These are phyloP conservation scores for Clostera curtula DNA, from an alignment of 2,888 invertebrate genomes.

Conservation along the genomic window DNA sequence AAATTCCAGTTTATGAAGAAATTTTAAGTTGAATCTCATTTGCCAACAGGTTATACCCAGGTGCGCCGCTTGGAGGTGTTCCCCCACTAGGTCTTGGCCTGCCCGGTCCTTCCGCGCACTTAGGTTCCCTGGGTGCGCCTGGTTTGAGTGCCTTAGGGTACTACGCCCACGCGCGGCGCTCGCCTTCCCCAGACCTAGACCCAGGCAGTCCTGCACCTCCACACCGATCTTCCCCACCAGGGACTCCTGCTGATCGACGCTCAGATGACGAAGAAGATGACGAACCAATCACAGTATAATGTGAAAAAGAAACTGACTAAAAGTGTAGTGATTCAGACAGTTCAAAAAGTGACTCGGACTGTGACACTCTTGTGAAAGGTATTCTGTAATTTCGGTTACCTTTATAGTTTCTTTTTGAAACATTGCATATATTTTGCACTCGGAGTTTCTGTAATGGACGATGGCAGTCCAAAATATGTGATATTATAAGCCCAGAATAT, in stretches of 20 bases:
- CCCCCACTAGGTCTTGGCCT: constrained; percentile 76
- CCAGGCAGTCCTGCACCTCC: constrained; percentile 76
- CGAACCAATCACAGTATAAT: constrained; percentile 78
- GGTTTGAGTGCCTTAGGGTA: constrained; percentile 74
- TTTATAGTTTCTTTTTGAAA: constrained; percentile 15
- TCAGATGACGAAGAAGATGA: constrained; percentile 75
- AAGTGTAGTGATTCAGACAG: constrained; percentile 14
- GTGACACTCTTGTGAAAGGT: constrained; percentile 6
- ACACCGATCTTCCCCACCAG: constrained; percentile 50
- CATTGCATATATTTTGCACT: constrained; percentile 19
- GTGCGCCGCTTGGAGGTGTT: constrained; percentile 74
- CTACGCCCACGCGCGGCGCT: constrained; percentile 66
- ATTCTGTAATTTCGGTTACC: constrained; percentile 16
- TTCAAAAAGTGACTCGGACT: constrained; percentile 5
- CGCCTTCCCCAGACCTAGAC: constrained; percentile 73
- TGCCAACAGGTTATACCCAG: constrained; percentile 72
- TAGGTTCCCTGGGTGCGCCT: constrained; percentile 80
- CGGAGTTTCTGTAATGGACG: constrained; percentile 30
- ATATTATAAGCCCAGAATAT: constrained; percentile 67
- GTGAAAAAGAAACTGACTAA: constrained; percentile 11
- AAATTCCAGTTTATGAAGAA: too few relatives aligned
- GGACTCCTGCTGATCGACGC: constrained; percentile 54
- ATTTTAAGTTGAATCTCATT: not conserved
- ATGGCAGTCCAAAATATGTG: constrained; percentile 57
- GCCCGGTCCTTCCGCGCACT: constrained; percentile 80